Conservation (phyloP, 2,797 vertebrate species). For the Leucoraja ocellata region DNA sequence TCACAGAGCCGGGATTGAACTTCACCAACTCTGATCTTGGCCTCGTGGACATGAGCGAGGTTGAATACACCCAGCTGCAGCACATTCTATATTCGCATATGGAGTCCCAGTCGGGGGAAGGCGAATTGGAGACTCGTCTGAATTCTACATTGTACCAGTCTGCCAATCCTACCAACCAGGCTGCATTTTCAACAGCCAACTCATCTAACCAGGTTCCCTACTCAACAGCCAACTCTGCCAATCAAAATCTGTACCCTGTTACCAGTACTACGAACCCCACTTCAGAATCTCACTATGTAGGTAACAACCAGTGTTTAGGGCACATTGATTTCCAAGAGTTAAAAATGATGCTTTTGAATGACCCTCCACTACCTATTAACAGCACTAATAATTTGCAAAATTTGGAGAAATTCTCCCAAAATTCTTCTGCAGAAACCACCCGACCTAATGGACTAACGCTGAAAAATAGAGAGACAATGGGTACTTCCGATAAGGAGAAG, state of each 20-base stretch:
- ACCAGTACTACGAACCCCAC: conserved; percentile 49
- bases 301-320: conserved; percentile 52
- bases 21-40: conserved; percentile 60
- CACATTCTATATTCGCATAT: conserved; percentile 67
- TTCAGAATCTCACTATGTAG: conserved; percentile 47
- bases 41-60: conserved; percentile 76
- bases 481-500: conserved; percentile 51
- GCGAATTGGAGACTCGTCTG: conserved; percentile 54
- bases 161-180: conserved; percentile 41
- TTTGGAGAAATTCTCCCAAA: conserved; percentile 57
- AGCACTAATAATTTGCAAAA: conserved; percentile 40
- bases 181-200: conserved; percentile 44
- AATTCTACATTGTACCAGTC: conserved; percentile 49
- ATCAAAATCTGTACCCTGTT: conserved; percentile 41
- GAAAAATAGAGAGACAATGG: conserved; percentile 46
- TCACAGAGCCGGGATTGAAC: conserved; percentile 58
- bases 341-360: conserved; percentile 62
- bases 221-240: conserved; percentile 30
- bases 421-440: conserved; percentile 55
- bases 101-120: conserved; percentile 59
- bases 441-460: conserved; percentile 53
- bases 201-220: conserved; percentile 45
- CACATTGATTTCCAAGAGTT: conserved; percentile 63
- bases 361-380: conserved; percentile 48
- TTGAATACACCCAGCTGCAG: conserved; percentile 74